These are phyloP conservation scores for Chymomyza amoena DNA, from an alignment of 2,888 invertebrate genomes.

Conservation along the genomic window DNA sequence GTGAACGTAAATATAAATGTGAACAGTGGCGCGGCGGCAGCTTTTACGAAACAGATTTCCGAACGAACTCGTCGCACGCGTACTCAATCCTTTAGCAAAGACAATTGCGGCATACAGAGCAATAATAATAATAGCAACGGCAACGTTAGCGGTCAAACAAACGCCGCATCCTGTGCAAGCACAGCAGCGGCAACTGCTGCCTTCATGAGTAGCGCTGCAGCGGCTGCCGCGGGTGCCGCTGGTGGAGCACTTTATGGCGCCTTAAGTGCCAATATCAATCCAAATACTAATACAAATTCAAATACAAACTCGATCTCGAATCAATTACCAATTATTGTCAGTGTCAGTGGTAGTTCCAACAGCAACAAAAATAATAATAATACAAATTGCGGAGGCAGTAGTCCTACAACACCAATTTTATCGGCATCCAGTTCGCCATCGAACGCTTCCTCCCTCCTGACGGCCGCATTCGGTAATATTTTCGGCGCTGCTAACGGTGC, in stretches of 20 bases:
- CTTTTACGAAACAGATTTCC: constrained; percentile 39
- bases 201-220: constrained; percentile 85
- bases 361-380: constrained; percentile 11
- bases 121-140: constrained; percentile 2
- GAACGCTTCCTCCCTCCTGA: constrained; percentile 56
- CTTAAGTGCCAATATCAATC: constrained; percentile 14
- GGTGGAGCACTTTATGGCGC: constrained; percentile 87
- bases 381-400: constrained; percentile 4
- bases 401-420: constrained; percentile 8
- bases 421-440: constrained; percentile 37
- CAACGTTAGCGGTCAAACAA: neutral
- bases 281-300: constrained; percentile 11
- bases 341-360: constrained; percentile 29
- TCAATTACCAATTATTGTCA: neutral
- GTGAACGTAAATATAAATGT: neutral
- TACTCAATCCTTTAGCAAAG: constrained; percentile 67
- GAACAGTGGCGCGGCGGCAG: constrained; percentile 18
- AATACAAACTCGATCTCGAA: constrained; percentile 5
- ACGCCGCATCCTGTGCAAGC: neutral
- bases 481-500: constrained; percentile 86
- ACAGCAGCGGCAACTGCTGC: constrained; percentile 65
- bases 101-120: constrained; percentile 35
- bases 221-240: constrained; percentile 87
- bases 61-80: constrained; percentile 69
- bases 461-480: constrained; percentile 80